These are phyloP conservation scores for Prorops nasuta DNA, from an alignment of 1,140 invertebrate species.

Conservation along the genomic window DNA sequence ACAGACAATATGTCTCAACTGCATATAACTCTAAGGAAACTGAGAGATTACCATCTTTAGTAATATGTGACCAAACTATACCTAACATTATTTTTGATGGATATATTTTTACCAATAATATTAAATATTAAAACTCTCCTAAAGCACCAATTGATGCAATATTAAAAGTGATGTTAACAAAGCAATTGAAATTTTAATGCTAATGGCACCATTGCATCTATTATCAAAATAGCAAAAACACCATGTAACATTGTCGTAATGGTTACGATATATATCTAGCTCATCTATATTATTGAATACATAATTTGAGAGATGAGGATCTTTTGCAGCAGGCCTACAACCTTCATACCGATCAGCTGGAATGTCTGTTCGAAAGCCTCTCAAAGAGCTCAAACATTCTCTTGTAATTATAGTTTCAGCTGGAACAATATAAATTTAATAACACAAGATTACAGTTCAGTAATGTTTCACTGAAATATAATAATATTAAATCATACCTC, in stretches of 20 bases:
- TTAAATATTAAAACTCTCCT: too few species aligned
- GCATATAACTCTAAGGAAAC: too few species aligned
- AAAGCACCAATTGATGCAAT: not conserved
- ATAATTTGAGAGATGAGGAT: slow-evolving; percentile 79
- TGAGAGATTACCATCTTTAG: too few species aligned
- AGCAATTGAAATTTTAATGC: slow-evolving; percentile 26
- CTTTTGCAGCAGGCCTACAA: slow-evolving; percentile 76
- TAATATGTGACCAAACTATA: too few species aligned
- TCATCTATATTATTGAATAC: slow-evolving; percentile 86
- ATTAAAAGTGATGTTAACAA: slow-evolving; percentile 13
- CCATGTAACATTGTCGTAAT: slow-evolving; percentile 81
- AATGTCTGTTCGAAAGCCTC: slow-evolving; percentile 76
- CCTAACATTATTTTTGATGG: too few species aligned
- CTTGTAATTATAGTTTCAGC: slow-evolving; percentile 78
- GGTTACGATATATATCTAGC: slow-evolving; percentile 79
- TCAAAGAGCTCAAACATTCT: slow-evolving; percentile 80
- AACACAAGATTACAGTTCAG: not conserved
- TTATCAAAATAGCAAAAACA: slow-evolving; percentile 92
- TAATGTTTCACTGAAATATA: slow-evolving; percentile 1
- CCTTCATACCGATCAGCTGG: slow-evolving; percentile 92
- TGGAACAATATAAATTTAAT: slow-evolving; percentile 51
- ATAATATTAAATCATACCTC: slow-evolving; percentile 61
- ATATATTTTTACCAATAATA: too few species aligned
- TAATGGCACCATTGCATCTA: slow-evolving; percentile 70
- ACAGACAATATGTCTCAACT: too few species aligned